These are phyloP conservation scores for Gnathochromis pfefferi DNA, from an alignment of 2,113 vertebrate species.

Conservation along the genomic window DNA sequence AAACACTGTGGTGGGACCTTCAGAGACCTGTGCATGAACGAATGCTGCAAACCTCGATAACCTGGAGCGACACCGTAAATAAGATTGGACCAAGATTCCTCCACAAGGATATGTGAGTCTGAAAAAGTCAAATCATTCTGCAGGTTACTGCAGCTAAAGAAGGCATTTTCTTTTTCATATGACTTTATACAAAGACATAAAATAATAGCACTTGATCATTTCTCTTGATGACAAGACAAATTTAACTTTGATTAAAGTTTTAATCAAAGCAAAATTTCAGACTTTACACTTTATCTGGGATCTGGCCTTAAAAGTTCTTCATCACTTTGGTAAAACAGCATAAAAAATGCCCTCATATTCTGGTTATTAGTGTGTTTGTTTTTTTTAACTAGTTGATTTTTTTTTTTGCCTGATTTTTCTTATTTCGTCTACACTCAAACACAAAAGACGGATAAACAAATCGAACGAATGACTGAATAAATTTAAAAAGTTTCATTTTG, in stretches of 20 bases:
- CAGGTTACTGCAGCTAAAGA: background rate
- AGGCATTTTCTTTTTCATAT: background rate
- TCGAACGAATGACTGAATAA: background rate
- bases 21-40: background rate
- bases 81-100: background rate
- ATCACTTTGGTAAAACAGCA: background rate
- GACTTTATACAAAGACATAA: too few species aligned
- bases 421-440: background rate
- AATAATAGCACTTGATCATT: background rate
- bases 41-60: background rate
- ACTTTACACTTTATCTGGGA: background rate
- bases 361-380: rapidly evolving
- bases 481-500: background rate
- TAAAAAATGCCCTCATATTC: background rate
- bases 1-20: background rate
- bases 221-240: background rate
- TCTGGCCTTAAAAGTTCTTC: background rate
- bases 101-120: background rate
- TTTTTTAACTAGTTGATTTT: background rate
- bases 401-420: background rate
- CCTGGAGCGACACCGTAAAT: background rate
- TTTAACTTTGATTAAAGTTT: background rate
- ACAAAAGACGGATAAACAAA: background rate
- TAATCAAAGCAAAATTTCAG: background rate
- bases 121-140: background rate